phyloP scores from a whole-genome alignment of 2,797 vertebrate species.

The Tenualosa ilisha region DNA sequence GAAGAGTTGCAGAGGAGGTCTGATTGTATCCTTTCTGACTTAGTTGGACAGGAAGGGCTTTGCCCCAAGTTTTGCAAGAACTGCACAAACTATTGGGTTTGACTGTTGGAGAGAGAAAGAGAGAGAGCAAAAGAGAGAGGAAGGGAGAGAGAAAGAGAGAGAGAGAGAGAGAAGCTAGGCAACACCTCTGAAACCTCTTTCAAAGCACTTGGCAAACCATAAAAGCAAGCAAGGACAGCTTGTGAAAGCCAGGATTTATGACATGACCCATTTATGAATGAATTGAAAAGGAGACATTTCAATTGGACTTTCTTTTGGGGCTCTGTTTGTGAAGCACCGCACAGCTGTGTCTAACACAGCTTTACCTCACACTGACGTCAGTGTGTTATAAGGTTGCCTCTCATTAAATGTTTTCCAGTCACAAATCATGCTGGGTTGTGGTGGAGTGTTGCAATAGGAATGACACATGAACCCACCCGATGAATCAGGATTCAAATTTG shows the following conservation, averaged over 20 bases:
- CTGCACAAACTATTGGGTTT: constrained; percentile 36
- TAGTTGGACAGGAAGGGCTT: constrained; percentile 58
- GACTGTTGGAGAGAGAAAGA: constrained; percentile 41
- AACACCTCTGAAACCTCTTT: constrained; percentile 49
- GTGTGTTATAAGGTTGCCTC: not conserved
- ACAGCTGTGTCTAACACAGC: constrained; percentile 6
- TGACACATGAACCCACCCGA: constrained; percentile 11
- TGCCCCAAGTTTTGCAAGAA: constrained; percentile 56
- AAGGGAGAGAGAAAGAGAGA: not conserved
- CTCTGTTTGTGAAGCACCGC: not conserved
- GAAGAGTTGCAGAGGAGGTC: constrained; percentile 1
- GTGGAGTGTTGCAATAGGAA: not conserved
- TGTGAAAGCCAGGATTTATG: constrained; percentile 9
- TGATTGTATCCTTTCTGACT: constrained; percentile 28
- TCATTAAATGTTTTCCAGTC: constrained; percentile 19
- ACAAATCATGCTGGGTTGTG: constrained; percentile 10
- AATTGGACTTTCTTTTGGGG: not conserved
- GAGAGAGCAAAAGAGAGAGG: not conserved
- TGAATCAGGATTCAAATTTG: constrained; percentile 20
- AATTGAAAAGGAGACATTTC: constrained; percentile 13
- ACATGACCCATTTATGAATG: not conserved
- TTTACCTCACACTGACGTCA: constrained; percentile 23
- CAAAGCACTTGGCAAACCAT: constrained; percentile 62
- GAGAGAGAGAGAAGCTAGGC: constrained; percentile 36
- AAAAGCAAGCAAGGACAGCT: constrained; percentile 50